A percentile compares a stretch with the other conserved stretches of the same genome.
These are phyloP conservation scores for Latrodectus hesperus DNA, from an alignment of 2,888 invertebrate genomes.

Conservation along the genomic window DNA sequence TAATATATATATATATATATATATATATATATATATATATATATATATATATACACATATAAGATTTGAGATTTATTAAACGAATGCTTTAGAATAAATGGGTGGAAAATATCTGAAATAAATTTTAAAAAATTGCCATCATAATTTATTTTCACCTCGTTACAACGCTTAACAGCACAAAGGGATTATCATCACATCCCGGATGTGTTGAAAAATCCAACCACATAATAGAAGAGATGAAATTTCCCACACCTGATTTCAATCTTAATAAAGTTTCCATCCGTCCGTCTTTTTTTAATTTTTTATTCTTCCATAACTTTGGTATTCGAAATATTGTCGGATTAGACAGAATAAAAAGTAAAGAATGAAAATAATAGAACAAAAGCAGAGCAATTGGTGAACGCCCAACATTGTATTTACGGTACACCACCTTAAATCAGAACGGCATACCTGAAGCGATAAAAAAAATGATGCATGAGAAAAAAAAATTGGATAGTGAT, in stretches of 20 bases:
- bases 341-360: neutral
- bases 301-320: neutral
- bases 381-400: neutral
- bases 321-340: slow-evolving; percentile 3
- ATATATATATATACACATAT: too few relatives aligned
- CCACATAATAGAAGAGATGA: slow-evolving; percentile 1
- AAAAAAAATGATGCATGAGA: neutral
- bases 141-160: slow-evolving; percentile 3
- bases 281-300: neutral
- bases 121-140: neutral
- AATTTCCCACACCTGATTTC: neutral
- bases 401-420: slow-evolving; percentile 5
- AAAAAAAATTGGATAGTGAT: neutral
- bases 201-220: slow-evolving; percentile 2
- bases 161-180: neutral
- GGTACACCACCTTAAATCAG: neutral
- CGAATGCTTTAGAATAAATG: too few relatives aligned
- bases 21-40: too few relatives aligned
- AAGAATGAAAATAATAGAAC: neutral
- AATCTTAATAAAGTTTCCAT: neutral
- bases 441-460: neutral
- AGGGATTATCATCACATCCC: neutral
- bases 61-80: too few relatives aligned
- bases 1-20: too few relatives aligned
- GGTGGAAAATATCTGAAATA: too few relatives aligned